Percentiles rank a stretch among this genome's conserved stretches.
Evolutionary conservation across 2,797 vertebrate species (phyloP).

Genomic region (Sebastes matsubarae): DNA sequence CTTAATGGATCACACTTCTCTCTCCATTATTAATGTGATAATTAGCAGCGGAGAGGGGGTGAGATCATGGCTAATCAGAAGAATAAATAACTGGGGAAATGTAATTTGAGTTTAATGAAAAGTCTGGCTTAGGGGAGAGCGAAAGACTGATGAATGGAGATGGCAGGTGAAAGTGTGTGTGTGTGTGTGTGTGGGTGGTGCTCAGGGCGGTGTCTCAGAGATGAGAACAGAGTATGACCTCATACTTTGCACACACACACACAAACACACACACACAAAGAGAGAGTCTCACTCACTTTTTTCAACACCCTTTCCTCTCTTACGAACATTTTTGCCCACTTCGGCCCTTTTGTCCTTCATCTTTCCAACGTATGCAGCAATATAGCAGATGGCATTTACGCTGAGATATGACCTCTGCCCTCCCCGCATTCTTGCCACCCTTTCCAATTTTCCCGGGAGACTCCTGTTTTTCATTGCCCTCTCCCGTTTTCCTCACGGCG

Average conservation of each 20-base stretch:
- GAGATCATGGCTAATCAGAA: constrained; percentile 80
- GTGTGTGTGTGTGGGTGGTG: constrained; percentile 3
- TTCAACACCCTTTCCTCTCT: constrained; percentile 4
- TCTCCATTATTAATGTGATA: constrained; percentile 83
- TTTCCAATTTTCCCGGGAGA: too few species aligned
- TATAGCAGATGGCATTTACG: constrained; percentile 20
- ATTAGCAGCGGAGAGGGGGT: constrained; percentile 77
- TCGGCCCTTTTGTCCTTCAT: constrained; percentile 1
- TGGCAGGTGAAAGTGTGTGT: constrained; percentile 23
- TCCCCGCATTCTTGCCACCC: not conserved
- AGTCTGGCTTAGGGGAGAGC: constrained; percentile 50
- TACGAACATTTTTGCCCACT: not conserved
- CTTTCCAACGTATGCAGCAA: constrained; percentile 3
- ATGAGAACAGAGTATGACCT: constrained; percentile 67
- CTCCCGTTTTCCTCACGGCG: too few species aligned
- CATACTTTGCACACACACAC: constrained; percentile 38
- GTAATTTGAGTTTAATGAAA: constrained; percentile 82
- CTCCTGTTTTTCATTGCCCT: too few species aligned
- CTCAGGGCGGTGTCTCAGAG: constrained; percentile 22
- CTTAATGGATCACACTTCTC: constrained; percentile 69
- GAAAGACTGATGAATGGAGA: constrained; percentile 56
- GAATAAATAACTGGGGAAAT: constrained; percentile 81
- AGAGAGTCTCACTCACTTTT: not conserved
- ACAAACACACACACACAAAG: not conserved
- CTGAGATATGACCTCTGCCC: not conserved